These are phyloP conservation scores for Ornithorhynchus anatinus DNA, from an alignment of 2,113 vertebrate species.

Conservation along the genomic window DNA sequence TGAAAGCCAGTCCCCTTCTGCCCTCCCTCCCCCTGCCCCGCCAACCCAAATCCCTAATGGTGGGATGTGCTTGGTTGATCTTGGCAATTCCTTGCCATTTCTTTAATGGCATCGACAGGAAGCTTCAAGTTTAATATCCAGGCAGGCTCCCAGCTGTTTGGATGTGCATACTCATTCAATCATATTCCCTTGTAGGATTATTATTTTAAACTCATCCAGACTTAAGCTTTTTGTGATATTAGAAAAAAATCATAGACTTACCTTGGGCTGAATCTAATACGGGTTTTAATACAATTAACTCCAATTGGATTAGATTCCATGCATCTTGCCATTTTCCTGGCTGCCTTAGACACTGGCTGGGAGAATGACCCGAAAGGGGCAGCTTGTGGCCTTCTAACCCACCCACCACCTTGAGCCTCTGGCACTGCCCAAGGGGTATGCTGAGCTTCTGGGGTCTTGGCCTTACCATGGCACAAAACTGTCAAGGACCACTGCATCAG, in stretches of 20 bases:
- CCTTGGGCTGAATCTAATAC: conserved; percentile 61
- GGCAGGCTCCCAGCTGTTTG: conserved; percentile 46
- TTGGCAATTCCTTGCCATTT: conserved; percentile 56
- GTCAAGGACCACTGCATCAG: too few relatives aligned
- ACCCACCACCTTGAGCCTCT: too few relatives aligned
- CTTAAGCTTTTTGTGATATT: conserved; percentile 70
- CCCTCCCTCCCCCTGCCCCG: background rate
- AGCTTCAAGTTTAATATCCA: conserved; percentile 53
- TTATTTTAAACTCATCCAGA: conserved; percentile 70
- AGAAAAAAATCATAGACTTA: conserved; percentile 51
- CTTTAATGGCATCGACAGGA: conserved; percentile 57
- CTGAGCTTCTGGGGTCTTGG: too few relatives aligned
- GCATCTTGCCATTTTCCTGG: conserved; percentile 56
- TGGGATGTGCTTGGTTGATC: background rate
- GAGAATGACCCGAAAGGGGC: conserved; percentile 35
- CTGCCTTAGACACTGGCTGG: conserved; percentile 28
- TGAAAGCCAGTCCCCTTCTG: background rate
- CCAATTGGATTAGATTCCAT: conserved; percentile 62
- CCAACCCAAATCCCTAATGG: background rate
- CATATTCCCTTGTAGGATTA: conserved; percentile 53
- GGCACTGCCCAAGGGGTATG: too few relatives aligned
- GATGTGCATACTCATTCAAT: conserved; percentile 62
- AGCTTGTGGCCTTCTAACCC: conserved; percentile 32
- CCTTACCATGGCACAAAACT: too few relatives aligned
- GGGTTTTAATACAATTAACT: conserved; percentile 68